Percentiles rank a stretch among this genome's conserved stretches.
phyloP scores from a whole-genome alignment of 2,888 invertebrate species.

The Cheilosia vulpina region DNA sequence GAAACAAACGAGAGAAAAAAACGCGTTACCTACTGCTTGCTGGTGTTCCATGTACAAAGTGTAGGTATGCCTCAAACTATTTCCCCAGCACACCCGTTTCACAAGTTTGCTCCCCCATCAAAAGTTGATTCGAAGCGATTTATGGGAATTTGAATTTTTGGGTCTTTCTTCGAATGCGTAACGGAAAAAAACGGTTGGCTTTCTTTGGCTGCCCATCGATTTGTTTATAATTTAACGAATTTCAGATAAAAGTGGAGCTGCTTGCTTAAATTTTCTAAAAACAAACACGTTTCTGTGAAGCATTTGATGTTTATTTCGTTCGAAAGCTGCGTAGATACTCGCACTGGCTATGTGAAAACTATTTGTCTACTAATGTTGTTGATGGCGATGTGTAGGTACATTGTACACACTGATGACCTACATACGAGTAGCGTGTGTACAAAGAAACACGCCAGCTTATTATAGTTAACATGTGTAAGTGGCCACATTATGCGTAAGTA shows the following conservation, averaged over 20 bases:
- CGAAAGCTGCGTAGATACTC: not conserved
- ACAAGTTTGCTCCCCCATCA: not conserved
- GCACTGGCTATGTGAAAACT: not conserved
- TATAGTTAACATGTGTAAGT: not conserved
- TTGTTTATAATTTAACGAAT: not conserved
- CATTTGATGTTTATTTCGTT: constrained; percentile 13
- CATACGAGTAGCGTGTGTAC: not conserved
- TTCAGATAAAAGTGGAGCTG: not conserved
- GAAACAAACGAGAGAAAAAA: constrained; percentile 47
- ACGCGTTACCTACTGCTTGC: constrained; percentile 32
- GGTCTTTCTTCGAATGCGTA: constrained; percentile 50
- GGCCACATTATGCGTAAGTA: constrained; percentile 4
- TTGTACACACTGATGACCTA: constrained; percentile 35
- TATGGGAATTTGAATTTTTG: constrained; percentile 31
- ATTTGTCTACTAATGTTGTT: not conserved
- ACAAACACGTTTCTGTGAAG: not conserved
- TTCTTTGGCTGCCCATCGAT: not conserved
- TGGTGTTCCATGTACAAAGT: constrained; percentile 43
- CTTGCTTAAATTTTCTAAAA: not conserved
- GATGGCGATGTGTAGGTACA: constrained; percentile 9
- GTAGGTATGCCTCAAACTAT: constrained; percentile 10
- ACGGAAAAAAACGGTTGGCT: constrained; percentile 29
- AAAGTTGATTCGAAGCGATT: not conserved
- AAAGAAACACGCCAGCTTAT: not conserved
- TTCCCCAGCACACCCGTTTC: constrained; percentile 9